These are phyloP conservation scores for Percopsis omiscomaycus DNA, from an alignment of 2,797 vertebrate species.

Conservation along the genomic window DNA sequence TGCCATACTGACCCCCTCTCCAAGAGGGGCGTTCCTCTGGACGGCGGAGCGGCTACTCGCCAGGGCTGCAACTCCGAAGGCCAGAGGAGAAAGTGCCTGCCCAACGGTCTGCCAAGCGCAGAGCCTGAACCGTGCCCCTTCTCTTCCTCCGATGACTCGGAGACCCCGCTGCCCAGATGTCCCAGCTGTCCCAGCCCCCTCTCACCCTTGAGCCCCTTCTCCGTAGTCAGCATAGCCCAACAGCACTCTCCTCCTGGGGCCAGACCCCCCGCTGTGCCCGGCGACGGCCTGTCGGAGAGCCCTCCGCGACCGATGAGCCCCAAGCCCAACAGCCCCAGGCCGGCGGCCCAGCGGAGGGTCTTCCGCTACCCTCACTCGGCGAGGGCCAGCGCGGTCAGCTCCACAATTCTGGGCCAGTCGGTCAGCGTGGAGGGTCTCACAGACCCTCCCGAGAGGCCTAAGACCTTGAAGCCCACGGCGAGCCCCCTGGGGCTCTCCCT, in stretches of 20 bases:
- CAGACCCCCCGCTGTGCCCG: conserved; percentile 50
- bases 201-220: conserved; percentile 54
- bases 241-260: conserved; percentile 63
- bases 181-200: conserved; percentile 61
- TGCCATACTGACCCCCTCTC: conserved; percentile 64
- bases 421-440: conserved; percentile 62
- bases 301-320: conserved; percentile 87
- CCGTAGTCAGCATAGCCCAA: conserved; percentile 45
- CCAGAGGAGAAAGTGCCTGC: conserved; percentile 65
- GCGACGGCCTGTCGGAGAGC: conserved; percentile 60
- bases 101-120: conserved; percentile 56
- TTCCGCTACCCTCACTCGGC: conserved; percentile 70
- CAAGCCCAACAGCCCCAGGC: conserved; percentile 82
- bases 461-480: conserved; percentile 77
- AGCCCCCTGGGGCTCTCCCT: conserved; percentile 73
- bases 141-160: conserved; percentile 56
- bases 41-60: conserved; percentile 42
- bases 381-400: conserved; percentile 73
- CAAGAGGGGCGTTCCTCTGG: conserved; percentile 58
- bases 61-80: conserved; percentile 58
- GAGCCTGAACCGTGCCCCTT: conserved; percentile 41
- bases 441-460: conserved; percentile 78
- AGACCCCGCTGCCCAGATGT: conserved; percentile 42
- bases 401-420: conserved; percentile 77
- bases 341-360: conserved; percentile 61